phyloP scores from a whole-genome alignment of 2,113 vertebrate species.

The Channa maculata region DNA sequence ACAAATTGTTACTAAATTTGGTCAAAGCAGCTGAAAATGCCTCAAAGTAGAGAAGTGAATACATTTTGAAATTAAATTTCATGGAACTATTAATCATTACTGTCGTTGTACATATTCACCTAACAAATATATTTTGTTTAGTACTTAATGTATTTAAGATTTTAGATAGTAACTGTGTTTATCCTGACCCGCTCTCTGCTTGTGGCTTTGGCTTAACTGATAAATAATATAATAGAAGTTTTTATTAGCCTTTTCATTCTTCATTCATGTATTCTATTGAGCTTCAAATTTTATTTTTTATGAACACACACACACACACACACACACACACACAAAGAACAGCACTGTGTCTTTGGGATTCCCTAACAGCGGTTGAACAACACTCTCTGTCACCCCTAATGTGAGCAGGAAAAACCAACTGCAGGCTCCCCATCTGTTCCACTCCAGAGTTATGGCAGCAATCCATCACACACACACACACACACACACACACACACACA shows the following conservation, averaged over 20 bases:
- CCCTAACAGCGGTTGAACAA: constrained; percentile 64
- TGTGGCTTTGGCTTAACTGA: not conserved
- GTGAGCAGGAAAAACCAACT: constrained; percentile 67
- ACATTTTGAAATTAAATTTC: constrained; percentile 41
- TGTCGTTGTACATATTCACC: not conserved
- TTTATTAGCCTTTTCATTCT: not conserved
- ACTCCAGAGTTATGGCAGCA: constrained; percentile 54
- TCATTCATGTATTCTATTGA: no score
- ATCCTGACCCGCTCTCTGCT: not conserved
- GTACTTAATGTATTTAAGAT: not conserved
- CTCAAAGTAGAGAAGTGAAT: constrained; percentile 13
- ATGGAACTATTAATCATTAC: constrained; percentile 1
- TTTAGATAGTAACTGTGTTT: no score
- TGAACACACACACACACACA: not conserved
- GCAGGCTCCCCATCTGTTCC: constrained; percentile 72
- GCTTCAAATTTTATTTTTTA: no score
- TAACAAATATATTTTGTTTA: not conserved
- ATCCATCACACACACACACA: constrained; percentile 48
- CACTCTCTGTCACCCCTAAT: constrained; percentile 57
- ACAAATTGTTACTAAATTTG: constrained; percentile 10
- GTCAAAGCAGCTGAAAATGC: constrained; percentile 11
- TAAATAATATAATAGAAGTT: no score
- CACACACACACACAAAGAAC: not conserved
- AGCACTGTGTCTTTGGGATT: constrained; percentile 42
- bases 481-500: constrained; percentile 26